These are phyloP conservation scores for Spizaetus ornatus DNA, from an alignment of 2,113 vertebrate genomes.

Conservation along the genomic window DNA sequence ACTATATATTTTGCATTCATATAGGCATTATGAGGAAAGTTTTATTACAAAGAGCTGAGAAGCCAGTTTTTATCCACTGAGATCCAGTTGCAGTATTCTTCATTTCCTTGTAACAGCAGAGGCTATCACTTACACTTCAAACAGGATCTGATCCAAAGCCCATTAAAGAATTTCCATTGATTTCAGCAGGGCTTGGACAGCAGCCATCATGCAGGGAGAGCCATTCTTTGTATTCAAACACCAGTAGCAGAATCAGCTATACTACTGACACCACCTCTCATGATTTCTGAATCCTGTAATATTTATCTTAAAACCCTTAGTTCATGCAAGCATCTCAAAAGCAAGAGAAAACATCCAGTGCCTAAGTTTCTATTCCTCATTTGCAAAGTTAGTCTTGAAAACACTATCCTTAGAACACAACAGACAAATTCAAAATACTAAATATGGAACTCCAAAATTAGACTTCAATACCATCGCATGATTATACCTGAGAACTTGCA, in stretches of 20 bases:
- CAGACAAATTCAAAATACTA: neutral
- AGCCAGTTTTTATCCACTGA: neutral
- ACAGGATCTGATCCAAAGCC: constrained; percentile 40
- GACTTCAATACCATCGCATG: neutral
- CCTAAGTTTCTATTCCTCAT: neutral
- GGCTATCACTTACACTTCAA: constrained; percentile 12
- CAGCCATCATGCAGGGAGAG: neutral
- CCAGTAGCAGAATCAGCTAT: neutral
- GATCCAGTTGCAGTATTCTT: neutral
- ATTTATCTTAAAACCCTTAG: neutral
- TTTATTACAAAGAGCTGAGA: neutral
- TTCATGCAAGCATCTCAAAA: neutral
- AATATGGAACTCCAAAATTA: neutral
- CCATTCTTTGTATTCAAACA: neutral
- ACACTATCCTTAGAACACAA: neutral
- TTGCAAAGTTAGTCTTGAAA: neutral
- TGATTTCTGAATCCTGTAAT: neutral
- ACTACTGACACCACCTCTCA: neutral
- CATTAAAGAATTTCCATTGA: constrained; percentile 50
- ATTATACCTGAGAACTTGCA: neutral
- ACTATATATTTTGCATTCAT: neutral
- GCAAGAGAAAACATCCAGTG: neutral
- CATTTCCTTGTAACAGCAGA: neutral
- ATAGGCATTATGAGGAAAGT: neutral
- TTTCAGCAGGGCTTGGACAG: neutral